Evolutionary conservation across 2,113 vertebrate genomes (phyloP).

Genomic region (Mormoops blainvillei): DNA sequence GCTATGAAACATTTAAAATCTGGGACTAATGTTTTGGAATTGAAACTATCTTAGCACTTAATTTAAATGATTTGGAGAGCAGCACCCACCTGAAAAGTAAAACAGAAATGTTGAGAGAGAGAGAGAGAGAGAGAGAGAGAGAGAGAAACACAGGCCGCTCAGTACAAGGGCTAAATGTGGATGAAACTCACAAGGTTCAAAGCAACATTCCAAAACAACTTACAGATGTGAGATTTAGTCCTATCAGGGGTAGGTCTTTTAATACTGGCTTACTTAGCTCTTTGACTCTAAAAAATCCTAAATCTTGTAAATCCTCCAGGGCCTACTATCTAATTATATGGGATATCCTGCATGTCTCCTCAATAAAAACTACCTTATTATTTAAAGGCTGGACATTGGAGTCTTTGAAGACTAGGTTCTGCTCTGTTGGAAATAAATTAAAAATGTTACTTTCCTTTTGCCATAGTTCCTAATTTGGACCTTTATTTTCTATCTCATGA

Average conservation of each 20-base stretch:
- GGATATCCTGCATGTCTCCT: conserved; percentile 79
- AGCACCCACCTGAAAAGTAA: neutral
- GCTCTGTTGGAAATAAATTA: conserved; percentile 62
- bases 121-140: neutral
- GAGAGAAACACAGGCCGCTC: neutral
- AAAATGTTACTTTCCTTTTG: conserved; percentile 52
- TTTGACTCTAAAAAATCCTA: conserved; percentile 73
- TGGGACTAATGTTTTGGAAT: neutral
- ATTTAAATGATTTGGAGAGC: neutral
- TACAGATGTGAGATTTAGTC: conserved; percentile 70
- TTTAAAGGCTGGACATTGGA: conserved; percentile 79
- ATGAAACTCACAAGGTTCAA: conserved; percentile 64
- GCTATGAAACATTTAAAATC: conserved; percentile 13
- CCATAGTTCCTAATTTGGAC: conserved; percentile 47
- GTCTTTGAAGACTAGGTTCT: conserved; percentile 80
- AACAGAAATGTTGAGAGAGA: neutral
- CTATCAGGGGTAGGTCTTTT: conserved; percentile 54
- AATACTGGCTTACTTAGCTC: conserved; percentile 70
- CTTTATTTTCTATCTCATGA: conserved; percentile 40
- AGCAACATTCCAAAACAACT: conserved; percentile 70
- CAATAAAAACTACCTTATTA: conserved; percentile 82
- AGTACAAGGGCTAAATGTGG: neutral
- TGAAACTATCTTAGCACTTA: conserved; percentile 41
- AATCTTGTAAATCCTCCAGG: conserved; percentile 79
- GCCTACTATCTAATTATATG: conserved; percentile 78